phyloP scores from a whole-genome alignment of 2,888 invertebrate species.

The Seira sanloemensis region DNA sequence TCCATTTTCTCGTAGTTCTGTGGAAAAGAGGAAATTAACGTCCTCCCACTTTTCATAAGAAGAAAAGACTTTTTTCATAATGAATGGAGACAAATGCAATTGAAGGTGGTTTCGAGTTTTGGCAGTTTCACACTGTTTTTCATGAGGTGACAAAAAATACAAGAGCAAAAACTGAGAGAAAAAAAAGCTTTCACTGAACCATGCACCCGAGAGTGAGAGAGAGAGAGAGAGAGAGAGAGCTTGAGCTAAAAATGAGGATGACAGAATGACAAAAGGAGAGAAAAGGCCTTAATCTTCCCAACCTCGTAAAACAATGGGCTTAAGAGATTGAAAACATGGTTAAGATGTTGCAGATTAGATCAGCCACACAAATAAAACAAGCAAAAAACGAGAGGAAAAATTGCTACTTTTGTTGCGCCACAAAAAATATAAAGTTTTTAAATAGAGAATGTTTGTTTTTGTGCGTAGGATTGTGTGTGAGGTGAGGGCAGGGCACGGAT shows the following conservation, averaged over 20 bases:
- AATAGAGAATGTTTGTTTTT: conserved; percentile 26
- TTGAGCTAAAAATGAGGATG: not conserved
- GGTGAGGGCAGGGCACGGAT: no score
- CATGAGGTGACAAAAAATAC: no score
- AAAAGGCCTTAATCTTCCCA: no score
- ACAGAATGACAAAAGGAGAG: no score
- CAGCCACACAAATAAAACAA: conserved; percentile 46
- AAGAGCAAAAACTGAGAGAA: no score
- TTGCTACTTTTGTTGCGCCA: not conserved
- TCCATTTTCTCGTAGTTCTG: conserved; percentile 10
- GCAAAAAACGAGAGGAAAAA: not conserved
- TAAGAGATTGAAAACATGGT: not conserved
- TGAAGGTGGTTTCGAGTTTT: no score
- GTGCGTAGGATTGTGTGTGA: conserved; percentile 17
- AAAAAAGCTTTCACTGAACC: conserved; percentile 24
- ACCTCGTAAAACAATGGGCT: not conserved
- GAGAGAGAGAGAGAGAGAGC: no score
- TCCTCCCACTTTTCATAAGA: conserved; percentile 40
- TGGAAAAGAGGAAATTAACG: no score
- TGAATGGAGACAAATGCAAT: no score
- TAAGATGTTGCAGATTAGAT: conserved; percentile 28
- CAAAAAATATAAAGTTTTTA: conserved; percentile 14
- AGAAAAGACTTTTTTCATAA: no score
- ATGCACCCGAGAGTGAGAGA: no score
- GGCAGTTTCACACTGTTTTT: no score